phyloP scores from a whole-genome alignment of 2,888 invertebrate genomes.

The Caenorhabditis becei region DNA sequence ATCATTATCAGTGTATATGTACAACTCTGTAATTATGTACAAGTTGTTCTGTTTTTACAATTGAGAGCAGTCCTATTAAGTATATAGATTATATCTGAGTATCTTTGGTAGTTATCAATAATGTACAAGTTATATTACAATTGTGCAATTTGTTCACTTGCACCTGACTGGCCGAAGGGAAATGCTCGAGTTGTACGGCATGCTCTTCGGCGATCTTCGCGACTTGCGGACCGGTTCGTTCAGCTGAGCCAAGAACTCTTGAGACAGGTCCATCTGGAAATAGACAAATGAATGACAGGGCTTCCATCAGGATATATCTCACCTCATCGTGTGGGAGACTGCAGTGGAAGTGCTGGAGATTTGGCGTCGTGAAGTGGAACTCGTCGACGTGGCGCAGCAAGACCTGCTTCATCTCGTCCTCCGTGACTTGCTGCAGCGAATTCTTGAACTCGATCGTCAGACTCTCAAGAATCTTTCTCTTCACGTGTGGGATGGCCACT shows the following conservation, averaged over 20 bases:
- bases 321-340: constrained; percentile 52
- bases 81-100: no score
- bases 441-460: constrained; percentile 53
- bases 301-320: background rate
- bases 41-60: no score
- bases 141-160: constrained; percentile 30
- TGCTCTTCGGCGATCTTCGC: constrained; percentile 17
- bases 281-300: no score
- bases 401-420: constrained; percentile 39
- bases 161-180: constrained; percentile 36
- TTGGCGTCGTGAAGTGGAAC: constrained; percentile 43
- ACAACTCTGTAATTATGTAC: no score
- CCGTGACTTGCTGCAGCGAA: constrained; percentile 21
- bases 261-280: constrained; percentile 49
- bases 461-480: constrained; percentile 12
- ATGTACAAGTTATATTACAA: background rate
- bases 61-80: no score
- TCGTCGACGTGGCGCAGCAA: constrained; percentile 44
- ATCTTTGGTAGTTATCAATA: no score
- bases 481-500: constrained; percentile 42
- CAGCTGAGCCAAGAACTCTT: constrained; percentile 34
- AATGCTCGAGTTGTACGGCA: constrained; percentile 39
- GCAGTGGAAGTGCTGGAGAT: constrained; percentile 56
- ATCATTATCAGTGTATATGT: no score
- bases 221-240: constrained; percentile 33